phyloP scores from a whole-genome alignment of 1,140 invertebrate genomes.

The Calycopis cecrops region DNA sequence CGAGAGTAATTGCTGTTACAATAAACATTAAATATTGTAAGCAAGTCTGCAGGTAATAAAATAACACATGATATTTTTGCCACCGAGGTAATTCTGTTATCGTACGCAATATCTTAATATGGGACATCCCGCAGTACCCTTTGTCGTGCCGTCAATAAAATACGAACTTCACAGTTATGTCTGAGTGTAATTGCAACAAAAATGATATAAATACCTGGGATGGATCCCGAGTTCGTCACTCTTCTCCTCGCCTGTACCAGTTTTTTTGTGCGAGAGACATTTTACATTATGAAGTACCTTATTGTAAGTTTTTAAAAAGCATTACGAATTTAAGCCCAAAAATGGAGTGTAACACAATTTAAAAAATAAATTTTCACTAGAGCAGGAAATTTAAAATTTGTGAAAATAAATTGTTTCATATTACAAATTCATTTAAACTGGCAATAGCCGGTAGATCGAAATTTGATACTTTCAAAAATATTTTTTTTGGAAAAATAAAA shows the following conservation, averaged over 20 bases:
- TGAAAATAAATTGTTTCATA: too few species aligned
- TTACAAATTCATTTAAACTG: too few species aligned
- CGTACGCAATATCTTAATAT: conserved; percentile 24
- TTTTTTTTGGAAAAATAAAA: too few species aligned
- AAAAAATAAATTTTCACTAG: too few species aligned
- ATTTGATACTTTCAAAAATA: too few species aligned
- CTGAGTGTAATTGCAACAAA: conserved; percentile 56
- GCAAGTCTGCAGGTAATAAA: too few species aligned
- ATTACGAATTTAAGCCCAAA: too few species aligned
- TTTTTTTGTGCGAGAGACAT: conserved; percentile 33
- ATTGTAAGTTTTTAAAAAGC: conserved; percentile 43
- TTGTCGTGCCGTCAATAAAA: conserved; percentile 52
- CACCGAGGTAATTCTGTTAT: neutral
- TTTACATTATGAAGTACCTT: conserved; percentile 43
- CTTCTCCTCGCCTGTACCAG: conserved; percentile 38
- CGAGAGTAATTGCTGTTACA: too few species aligned
- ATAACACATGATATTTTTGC: neutral
- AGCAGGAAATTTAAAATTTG: too few species aligned
- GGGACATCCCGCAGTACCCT: conserved; percentile 45
- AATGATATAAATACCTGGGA: conserved; percentile 64
- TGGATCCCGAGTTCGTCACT: conserved; percentile 57
- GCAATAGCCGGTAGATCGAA: too few species aligned
- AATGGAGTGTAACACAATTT: too few species aligned
- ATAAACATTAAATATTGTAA: too few species aligned
- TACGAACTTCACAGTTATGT: conserved; percentile 46